phyloP scores from a whole-genome alignment of 2,888 invertebrate species.

The Andrena bucephala region DNA sequence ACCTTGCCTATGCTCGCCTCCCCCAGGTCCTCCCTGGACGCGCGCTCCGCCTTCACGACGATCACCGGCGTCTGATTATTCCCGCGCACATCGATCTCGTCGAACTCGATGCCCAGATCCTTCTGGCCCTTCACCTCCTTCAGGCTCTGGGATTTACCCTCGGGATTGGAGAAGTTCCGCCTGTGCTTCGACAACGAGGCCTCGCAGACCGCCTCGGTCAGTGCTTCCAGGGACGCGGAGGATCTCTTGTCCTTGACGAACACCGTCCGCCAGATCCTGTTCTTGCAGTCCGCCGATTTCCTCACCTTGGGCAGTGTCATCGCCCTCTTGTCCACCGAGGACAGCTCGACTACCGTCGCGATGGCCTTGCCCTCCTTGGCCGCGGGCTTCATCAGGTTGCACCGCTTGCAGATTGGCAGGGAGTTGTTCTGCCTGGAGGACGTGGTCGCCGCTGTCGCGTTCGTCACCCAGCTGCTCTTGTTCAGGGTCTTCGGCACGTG shows the following conservation, averaged over 20 bases:
- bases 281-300: constrained; percentile 80
- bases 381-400: constrained; percentile 74
- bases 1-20: constrained; percentile 77
- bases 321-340: constrained; percentile 79
- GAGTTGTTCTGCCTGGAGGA: constrained; percentile 68
- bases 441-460: constrained; percentile 46
- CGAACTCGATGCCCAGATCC: constrained; percentile 73
- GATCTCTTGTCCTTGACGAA: constrained; percentile 83
- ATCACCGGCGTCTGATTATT: constrained; percentile 77
- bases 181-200: constrained; percentile 74
- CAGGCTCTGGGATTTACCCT: constrained; percentile 73
- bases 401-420: constrained; percentile 77
- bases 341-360: constrained; percentile 71
- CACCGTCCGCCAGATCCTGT: constrained; percentile 82
- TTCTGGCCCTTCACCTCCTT: constrained; percentile 63
- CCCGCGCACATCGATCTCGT: constrained; percentile 77
- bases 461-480: constrained; percentile 79
- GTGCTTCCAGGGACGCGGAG: constrained; percentile 80
- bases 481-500: constrained; percentile 73
- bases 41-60: constrained; percentile 72
- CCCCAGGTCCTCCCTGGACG: constrained; percentile 70
- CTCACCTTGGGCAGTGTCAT: constrained; percentile 82
- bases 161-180: constrained; percentile 81
- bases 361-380: constrained; percentile 68
- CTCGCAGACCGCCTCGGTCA: constrained; percentile 73